Evolutionary conservation across 2,888 invertebrate genomes (phyloP).

Genomic region (Clunio marinus): DNA sequence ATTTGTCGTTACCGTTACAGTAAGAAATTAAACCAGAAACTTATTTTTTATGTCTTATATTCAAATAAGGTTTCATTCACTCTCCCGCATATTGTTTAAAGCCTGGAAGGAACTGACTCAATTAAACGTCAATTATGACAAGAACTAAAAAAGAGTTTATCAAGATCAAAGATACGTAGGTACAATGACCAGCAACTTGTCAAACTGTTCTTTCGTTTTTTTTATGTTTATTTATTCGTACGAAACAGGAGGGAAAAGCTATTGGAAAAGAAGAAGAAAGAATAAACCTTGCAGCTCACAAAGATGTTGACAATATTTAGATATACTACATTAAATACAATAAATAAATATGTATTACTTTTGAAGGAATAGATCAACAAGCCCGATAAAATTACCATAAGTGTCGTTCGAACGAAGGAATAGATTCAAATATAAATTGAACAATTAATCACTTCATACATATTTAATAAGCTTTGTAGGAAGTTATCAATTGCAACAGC

Average conservation of each 20-base stretch:
- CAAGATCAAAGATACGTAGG: conserved; percentile 18
- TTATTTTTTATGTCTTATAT: not conserved
- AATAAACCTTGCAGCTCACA: not conserved
- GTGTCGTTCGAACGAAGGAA: conserved; percentile 9
- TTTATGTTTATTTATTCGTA: no score
- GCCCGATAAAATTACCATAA: conserved; percentile 20
- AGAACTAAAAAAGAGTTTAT: conserved; percentile 8
- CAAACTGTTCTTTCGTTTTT: not conserved
- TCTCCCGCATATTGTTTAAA: no score
- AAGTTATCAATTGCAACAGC: conserved; percentile 11
- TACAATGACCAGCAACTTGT: conserved; percentile 11
- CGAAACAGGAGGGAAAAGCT: not conserved
- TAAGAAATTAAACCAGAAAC: no score
- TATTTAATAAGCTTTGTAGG: conserved; percentile 21
- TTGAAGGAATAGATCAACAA: not conserved
- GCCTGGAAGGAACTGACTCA: conserved; percentile 1
- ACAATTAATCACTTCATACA: conserved; percentile 17
- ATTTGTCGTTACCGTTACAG: conserved; percentile 30
- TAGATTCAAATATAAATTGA: conserved; percentile 20
- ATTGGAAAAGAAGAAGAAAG: not conserved
- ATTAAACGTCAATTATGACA: conserved; percentile 32
- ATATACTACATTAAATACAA: not conserved
- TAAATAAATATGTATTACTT: not conserved
- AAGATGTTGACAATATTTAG: not conserved
- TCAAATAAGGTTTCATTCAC: not conserved